Conservation (phyloP, 2,113 vertebrate species). For the Heteronetta atricapilla region DNA sequence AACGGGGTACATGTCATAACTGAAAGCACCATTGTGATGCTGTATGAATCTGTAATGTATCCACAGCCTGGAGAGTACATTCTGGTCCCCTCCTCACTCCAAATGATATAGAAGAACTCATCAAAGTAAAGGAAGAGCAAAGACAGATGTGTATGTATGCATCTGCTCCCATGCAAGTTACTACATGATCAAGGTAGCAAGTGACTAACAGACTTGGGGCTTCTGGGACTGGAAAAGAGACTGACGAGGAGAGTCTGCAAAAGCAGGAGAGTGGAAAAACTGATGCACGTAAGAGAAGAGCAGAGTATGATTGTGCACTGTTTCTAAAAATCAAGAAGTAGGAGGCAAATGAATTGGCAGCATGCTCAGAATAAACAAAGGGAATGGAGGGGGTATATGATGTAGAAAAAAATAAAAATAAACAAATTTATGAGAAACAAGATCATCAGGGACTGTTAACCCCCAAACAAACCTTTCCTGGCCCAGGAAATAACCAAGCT, state of each 20-base stretch:
- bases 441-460: not conserved
- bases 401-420: not conserved
- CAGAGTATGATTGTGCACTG: not conserved
- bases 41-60: rapidly evolving
- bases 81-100: not conserved
- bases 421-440: not conserved
- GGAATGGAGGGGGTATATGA: rapidly evolving
- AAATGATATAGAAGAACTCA: not conserved
- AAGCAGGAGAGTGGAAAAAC: not conserved
- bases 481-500: not conserved
- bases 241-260: not conserved
- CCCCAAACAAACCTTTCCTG: not conserved
- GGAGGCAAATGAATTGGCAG: not conserved
- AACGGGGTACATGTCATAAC: not conserved
- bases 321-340: not conserved
- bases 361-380: not conserved
- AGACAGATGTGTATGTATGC: not conserved
- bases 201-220: not conserved
- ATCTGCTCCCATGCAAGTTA: not conserved
- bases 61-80: not conserved
- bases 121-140: not conserved
- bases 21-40: not conserved
- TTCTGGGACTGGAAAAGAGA: not conserved
- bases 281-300: not conserved
- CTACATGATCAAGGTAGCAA: not conserved